Base-by-base conservation (phyloP, 2,113 vertebrate genomes). In the Galbula dea region DNA sequence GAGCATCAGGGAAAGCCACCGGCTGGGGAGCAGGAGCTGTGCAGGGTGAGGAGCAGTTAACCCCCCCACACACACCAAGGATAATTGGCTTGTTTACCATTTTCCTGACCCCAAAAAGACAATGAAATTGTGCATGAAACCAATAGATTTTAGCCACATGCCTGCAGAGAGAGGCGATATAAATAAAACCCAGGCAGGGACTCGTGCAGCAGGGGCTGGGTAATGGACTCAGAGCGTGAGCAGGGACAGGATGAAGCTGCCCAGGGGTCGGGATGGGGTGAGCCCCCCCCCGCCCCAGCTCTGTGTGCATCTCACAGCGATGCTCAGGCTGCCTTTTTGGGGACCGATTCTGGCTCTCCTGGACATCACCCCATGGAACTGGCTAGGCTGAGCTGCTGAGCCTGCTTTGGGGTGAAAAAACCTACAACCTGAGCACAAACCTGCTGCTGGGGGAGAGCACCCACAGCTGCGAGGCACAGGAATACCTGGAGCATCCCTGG, bases 101-200 rank as follows among this genome's bases (percentile, higher is more conserved):
- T 84, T 92, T 27, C 81, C 89, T 88, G 94, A 95, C 95, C 93
- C 89, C 63, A 43, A 92, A 94, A 95, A 95, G 85, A 89, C 95
- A 93, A 88, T 57, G 90, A 89, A 91, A 96, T 80, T 48, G 75
- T 57, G 93, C 93, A 63, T 10, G 29, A 93, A 91, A 83, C 36
- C 90, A 61, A 89, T 78, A 87, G 93, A 30, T 89, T 90, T 71
- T 24, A 92, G 91, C 93, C 84, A 78, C 94, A 79, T 8, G 89
- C 93, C 93, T 75, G 94, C 77, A 5, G 95, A 79, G 88, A 46
- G 87, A 59, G 62, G 95, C 26, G 72, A 80, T 32, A 29, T 34
- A 78, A 94, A 78, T 74, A 83, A 94, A 93, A 77, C 32, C 41
- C 83, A 90, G 85, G 52, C 18, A 19, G 73, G 78, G 82, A 34